Percentiles rank a stretch among this genome's conserved stretches.
phyloP scores from a whole-genome alignment of 2,888 invertebrate species.

The Dasypolia templi region DNA sequence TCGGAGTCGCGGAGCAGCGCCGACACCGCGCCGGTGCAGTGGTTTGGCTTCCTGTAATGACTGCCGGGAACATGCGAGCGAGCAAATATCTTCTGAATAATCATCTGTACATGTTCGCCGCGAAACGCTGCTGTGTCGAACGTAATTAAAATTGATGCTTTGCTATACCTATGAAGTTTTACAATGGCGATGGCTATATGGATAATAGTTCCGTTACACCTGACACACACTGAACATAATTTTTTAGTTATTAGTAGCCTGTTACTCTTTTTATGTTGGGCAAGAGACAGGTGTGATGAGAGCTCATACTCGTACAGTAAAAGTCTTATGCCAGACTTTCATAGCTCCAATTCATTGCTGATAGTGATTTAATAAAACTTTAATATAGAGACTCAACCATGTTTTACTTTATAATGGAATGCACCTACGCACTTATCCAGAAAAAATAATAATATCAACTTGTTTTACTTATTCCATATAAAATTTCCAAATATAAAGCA shows the following conservation, averaged over 20 bases:
- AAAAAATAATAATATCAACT: no score
- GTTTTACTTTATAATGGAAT: no score
- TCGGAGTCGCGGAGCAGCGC: neutral
- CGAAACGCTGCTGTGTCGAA: neutral
- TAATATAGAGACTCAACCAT: neutral
- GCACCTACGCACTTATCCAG: neutral
- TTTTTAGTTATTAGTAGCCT: neutral
- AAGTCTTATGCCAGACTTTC: neutral
- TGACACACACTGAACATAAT: neutral
- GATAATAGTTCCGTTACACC: neutral
- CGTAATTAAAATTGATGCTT: conserved; percentile 7
- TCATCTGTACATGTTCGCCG: neutral
- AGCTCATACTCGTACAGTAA: neutral
- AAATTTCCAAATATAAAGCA: neutral
- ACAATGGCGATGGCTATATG: no score
- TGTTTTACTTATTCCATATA: neutral
- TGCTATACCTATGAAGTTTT: neutral
- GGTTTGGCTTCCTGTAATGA: conserved; percentile 5
- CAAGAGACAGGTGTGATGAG: neutral
- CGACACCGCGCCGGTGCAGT: neutral
- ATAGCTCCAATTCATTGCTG: neutral
- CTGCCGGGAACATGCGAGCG: neutral
- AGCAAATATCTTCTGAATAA: conserved; percentile 14
- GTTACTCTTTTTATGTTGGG: neutral
- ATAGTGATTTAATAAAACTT: neutral